These are phyloP conservation scores for Sussaba pulchella DNA, from an alignment of 2,888 invertebrate species.

Conservation along the genomic window DNA sequence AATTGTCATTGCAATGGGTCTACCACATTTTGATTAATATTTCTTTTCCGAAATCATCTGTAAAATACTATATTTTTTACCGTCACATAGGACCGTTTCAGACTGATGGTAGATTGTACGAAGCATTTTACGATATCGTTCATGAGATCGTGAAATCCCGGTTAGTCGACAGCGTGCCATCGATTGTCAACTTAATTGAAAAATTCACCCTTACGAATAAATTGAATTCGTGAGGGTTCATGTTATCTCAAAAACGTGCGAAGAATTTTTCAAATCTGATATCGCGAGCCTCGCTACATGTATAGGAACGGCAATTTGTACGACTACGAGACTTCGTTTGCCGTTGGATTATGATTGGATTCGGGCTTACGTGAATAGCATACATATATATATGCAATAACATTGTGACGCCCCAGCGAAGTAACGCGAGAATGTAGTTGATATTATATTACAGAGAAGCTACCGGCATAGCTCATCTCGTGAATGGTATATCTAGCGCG, in stretches of 20 bases:
- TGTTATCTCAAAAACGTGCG: slow-evolving; percentile 35
- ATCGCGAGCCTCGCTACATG: not conserved
- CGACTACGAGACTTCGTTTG: slow-evolving; percentile 25
- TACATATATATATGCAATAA: not conserved
- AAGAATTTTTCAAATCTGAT: slow-evolving; percentile 37
- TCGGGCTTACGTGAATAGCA: slow-evolving; percentile 29
- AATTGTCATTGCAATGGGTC: too few relatives aligned
- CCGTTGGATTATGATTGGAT: slow-evolving; percentile 45
- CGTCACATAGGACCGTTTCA: too few relatives aligned
- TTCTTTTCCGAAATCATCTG: too few relatives aligned
- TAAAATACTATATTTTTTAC: too few relatives aligned
- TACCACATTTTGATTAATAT: too few relatives aligned
- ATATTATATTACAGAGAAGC: slow-evolving; percentile 10
- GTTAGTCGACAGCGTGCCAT: slow-evolving; percentile 17
- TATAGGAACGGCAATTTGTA: slow-evolving; percentile 5
- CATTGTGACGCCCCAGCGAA: not conserved
- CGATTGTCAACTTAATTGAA: slow-evolving; percentile 47
- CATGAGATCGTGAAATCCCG: slow-evolving; percentile 14
- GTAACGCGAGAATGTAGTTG: slow-evolving; percentile 19
- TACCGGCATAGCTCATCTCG: slow-evolving; percentile 24
- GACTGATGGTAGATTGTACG: too few relatives aligned
- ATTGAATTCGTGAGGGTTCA: not conserved
- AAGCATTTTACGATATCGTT: not conserved
- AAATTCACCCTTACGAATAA: slow-evolving; percentile 31
- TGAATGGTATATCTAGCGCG: slow-evolving; percentile 6